A percentile compares a stretch with the other conserved stretches of the same genome.
These are phyloP conservation scores for Chirona hameri DNA, from an alignment of 2,888 invertebrate species.

Conservation along the genomic window DNA sequence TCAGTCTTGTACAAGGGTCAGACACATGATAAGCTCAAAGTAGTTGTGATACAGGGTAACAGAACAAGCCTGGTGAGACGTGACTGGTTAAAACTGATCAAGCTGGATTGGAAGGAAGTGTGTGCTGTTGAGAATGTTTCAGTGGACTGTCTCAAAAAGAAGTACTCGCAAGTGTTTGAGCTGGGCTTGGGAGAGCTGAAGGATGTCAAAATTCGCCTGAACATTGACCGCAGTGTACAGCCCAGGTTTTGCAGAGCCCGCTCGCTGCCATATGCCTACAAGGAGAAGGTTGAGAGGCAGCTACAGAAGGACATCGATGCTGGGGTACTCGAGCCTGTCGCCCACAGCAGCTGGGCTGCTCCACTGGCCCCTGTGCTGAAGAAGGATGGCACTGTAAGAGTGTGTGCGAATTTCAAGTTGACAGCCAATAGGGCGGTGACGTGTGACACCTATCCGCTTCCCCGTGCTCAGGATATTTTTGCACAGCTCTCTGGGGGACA, in stretches of 20 bases:
- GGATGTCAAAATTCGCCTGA: neutral
- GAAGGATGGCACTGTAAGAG: neutral
- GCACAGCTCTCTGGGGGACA: neutral
- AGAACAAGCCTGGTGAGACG: neutral
- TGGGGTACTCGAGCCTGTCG: neutral
- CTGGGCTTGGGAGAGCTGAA: neutral
- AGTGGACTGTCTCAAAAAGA: neutral
- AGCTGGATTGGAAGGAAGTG: neutral
- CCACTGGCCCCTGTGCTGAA: neutral
- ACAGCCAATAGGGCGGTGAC: neutral
- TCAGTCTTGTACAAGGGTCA: neutral
- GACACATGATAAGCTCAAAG: neutral
- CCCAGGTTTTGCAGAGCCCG: neutral
- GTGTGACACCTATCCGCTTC: neutral
- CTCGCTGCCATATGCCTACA: neutral
- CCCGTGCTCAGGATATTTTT: neutral
- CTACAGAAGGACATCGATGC: neutral
- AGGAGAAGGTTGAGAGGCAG: neutral
- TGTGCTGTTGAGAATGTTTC: neutral
- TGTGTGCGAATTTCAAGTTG: neutral
- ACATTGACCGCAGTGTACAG: neutral
- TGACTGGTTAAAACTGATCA: neutral
- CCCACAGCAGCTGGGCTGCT: neutral
- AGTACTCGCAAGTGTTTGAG: neutral
- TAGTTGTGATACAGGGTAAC: neutral